Evolutionary conservation across 2,888 invertebrate species (phyloP).

Genomic region (Corbicula japonica): DNA sequence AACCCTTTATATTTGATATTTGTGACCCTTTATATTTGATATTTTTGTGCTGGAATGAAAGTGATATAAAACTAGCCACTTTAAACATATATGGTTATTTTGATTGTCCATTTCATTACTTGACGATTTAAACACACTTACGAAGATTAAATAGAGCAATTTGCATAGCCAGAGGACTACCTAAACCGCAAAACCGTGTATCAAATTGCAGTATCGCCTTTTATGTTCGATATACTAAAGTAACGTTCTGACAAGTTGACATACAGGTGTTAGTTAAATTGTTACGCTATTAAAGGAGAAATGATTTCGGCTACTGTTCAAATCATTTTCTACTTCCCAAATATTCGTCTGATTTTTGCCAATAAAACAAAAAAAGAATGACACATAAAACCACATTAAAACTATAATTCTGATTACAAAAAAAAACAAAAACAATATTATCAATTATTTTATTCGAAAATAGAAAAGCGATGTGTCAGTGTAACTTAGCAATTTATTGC

Average conservation of each 20-base stretch:
- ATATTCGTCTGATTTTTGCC: too few species aligned
- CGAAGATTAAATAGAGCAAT: conserved; percentile 28
- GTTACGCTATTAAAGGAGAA: conserved; percentile 10
- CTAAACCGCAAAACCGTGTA: conserved; percentile 24
- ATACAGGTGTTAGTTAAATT: conserved; percentile 29
- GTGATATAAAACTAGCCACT: too few species aligned
- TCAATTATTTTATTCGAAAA: too few species aligned
- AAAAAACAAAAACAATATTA: too few species aligned
- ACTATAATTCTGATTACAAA: too few species aligned
- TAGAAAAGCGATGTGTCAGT: background rate
- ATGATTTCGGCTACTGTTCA: conserved; percentile 9
- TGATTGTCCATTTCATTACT: conserved; percentile 16
- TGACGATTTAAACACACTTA: conserved; percentile 1
- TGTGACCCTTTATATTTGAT: too few species aligned
- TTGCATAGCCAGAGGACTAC: conserved; percentile 30
- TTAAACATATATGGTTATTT: too few species aligned
- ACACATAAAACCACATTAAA: too few species aligned
- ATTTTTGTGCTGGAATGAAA: too few species aligned
- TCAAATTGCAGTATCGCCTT: conserved; percentile 37
- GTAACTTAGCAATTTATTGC: background rate
- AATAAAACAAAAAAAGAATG: too few species aligned
- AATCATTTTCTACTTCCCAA: too few species aligned
- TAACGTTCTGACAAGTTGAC: conserved; percentile 36
- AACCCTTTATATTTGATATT: too few species aligned
- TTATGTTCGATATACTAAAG: conserved; percentile 36